Evolutionary conservation across 37 sponge, comb jelly and placozoan genomes (phyloP).

Genomic region (Aplysina aerophoba): DNA sequence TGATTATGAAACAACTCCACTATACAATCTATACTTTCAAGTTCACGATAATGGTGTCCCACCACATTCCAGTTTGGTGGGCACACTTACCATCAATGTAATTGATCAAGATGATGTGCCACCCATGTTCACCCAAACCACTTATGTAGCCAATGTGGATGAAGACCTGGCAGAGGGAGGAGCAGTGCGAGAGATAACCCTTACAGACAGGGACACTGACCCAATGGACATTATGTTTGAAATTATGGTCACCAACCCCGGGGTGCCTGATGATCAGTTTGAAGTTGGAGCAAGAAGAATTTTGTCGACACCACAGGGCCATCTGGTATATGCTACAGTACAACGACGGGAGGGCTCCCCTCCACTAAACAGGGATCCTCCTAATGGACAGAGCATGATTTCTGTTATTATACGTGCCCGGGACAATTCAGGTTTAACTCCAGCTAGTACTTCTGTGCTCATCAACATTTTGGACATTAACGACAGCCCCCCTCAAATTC

Average conservation of each 20-base stretch:
- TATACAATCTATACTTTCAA: slow-evolving; percentile 43
- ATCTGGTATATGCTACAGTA: slow-evolving; percentile 6
- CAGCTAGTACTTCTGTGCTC: background rate
- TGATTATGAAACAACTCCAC: slow-evolving; percentile 36
- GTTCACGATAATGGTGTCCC: slow-evolving; percentile 56
- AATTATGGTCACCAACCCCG: background rate
- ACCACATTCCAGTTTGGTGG: slow-evolving; percentile 27
- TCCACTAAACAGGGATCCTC: slow-evolving; percentile 10
- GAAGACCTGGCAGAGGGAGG: slow-evolving; percentile 38
- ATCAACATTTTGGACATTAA: background rate
- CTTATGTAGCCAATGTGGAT: slow-evolving; percentile 10
- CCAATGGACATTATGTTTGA: slow-evolving; percentile 21
- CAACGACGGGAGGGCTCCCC: slow-evolving; percentile 4
- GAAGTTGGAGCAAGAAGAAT: background rate
- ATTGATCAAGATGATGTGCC: slow-evolving; percentile 69
- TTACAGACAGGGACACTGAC: background rate
- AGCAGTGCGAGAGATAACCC: background rate
- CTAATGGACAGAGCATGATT: background rate
- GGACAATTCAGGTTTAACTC: background rate
- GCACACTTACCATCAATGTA: slow-evolving; percentile 48
- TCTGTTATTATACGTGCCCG: background rate
- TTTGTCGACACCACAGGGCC: background rate
- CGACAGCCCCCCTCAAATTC: background rate
- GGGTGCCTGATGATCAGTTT: slow-evolving; percentile 17
- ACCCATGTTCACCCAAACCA: slow-evolving; percentile 38